Conservation (phyloP, 1,140 invertebrate species). For the Papilio aristodemus region DNA sequence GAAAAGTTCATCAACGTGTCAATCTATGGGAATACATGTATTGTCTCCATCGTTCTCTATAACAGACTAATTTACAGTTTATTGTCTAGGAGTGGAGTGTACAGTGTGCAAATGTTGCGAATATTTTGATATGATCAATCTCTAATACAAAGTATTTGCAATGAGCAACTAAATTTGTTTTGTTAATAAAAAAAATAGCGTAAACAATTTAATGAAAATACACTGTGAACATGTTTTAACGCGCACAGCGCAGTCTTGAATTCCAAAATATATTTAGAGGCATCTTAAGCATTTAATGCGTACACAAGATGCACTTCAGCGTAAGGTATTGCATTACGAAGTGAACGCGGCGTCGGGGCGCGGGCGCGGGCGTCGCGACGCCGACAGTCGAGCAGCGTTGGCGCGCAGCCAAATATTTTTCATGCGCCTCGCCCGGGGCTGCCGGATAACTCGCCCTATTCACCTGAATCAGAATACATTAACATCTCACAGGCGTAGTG, state of each 20-base stretch:
- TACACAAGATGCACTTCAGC: conserved; percentile 47
- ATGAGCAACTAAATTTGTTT: too few species aligned
- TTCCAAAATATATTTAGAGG: conserved; percentile 31
- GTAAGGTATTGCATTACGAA: conserved; percentile 53
- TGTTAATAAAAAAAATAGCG: too few species aligned
- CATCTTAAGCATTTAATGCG: conserved; percentile 34
- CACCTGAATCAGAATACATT: conserved; percentile 69
- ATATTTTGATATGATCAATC: too few species aligned
- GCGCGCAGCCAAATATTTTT: conserved; percentile 71
- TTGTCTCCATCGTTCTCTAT: too few species aligned
- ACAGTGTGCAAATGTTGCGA: too few species aligned
- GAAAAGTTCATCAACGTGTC: too few species aligned
- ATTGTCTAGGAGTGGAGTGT: too few species aligned
- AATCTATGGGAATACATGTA: too few species aligned
- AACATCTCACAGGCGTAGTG: conserved; percentile 43
- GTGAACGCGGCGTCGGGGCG: conserved; percentile 47
- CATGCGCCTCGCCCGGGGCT: conserved; percentile 55
- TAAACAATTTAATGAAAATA: not conserved
- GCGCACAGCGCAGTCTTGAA: not conserved
- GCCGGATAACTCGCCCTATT: conserved; percentile 68
- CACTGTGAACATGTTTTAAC: not conserved
- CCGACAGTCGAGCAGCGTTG: conserved; percentile 49
- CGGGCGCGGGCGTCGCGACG: conserved; percentile 26
- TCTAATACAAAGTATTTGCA: too few species aligned
- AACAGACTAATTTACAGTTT: too few species aligned